phyloP scores from a whole-genome alignment of 2,113 vertebrate species.

The Acrocephalus arundinaceus region DNA sequence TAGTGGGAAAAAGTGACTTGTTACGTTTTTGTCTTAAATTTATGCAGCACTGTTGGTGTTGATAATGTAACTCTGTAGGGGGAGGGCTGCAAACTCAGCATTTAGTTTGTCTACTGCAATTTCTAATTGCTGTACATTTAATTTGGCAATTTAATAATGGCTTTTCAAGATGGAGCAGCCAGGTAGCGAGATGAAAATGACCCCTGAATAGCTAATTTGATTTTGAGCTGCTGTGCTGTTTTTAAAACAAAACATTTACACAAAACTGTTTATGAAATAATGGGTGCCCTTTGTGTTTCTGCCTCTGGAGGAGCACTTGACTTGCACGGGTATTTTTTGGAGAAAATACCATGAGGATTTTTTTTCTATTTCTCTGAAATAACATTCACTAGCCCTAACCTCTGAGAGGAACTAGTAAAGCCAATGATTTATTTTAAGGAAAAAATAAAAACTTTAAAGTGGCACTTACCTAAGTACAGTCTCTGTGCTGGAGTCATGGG shows the following conservation, averaged over 20 bases:
- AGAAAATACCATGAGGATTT: neutral
- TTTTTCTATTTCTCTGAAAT: neutral
- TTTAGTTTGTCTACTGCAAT: neutral
- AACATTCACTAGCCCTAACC: neutral
- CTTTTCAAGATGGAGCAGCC: neutral
- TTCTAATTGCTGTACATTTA: neutral
- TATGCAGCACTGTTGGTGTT: neutral
- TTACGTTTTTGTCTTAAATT: neutral
- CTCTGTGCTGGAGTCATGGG: neutral
- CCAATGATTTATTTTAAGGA: neutral
- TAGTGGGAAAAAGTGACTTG: neutral
- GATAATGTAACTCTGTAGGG: neutral
- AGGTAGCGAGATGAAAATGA: neutral
- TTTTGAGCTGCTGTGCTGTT: neutral
- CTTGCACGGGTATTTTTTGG: accelerated
- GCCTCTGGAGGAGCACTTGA: neutral
- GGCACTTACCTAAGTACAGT: neutral
- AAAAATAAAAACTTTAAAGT: neutral
- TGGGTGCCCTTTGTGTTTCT: neutral
- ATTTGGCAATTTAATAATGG: neutral
- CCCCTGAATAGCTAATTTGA: neutral
- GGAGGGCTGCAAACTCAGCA: neutral
- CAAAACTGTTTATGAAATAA: neutral
- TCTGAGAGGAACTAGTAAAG: neutral
- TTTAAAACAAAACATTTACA: neutral